A percentile compares a stretch with the other conserved stretches of the same genome.
Conservation (phyloP, 2,113 vertebrate species). For the Carassius auratus region DNA sequence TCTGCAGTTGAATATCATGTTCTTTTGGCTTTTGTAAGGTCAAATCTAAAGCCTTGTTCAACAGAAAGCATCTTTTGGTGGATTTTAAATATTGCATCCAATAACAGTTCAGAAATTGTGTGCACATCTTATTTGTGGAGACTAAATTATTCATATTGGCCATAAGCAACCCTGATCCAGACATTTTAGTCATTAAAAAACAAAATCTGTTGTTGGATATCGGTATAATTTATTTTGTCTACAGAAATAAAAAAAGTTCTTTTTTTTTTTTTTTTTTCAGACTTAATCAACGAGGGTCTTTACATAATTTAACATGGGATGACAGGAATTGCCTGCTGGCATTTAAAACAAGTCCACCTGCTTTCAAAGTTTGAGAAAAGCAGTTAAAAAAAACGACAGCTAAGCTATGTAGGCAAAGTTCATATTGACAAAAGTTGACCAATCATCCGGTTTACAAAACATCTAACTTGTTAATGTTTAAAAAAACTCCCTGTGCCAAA, state of each 20-base stretch:
- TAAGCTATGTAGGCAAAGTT: not conserved
- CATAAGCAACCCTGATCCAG: not conserved
- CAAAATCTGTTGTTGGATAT: too few species aligned
- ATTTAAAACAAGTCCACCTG: not conserved
- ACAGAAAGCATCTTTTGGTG: not conserved
- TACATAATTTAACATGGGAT: not conserved
- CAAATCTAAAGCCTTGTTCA: not conserved
- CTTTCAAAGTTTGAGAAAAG: not conserved
- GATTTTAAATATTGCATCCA: not conserved
- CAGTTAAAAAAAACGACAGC: conserved; percentile 8
- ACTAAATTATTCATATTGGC: not conserved
- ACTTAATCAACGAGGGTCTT: not conserved
- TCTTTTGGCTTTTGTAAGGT: not conserved
- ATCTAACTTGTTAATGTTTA: not conserved
- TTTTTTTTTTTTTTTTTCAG: not conserved
- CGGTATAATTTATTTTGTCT: not conserved
- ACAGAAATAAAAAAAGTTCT: not conserved
- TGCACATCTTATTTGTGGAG: not conserved
- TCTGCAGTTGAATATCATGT: not conserved
- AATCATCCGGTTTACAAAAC: not conserved
- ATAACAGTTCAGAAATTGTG: too few species aligned
- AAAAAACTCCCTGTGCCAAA: not conserved
- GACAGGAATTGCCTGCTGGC: not conserved
- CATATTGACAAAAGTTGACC: not conserved
- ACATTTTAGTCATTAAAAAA: not conserved